A percentile compares a stretch with the other conserved stretches of the same genome.
phyloP scores from a whole-genome alignment of 2,888 invertebrate genomes.

The Brachynemurus nebulosus region DNA sequence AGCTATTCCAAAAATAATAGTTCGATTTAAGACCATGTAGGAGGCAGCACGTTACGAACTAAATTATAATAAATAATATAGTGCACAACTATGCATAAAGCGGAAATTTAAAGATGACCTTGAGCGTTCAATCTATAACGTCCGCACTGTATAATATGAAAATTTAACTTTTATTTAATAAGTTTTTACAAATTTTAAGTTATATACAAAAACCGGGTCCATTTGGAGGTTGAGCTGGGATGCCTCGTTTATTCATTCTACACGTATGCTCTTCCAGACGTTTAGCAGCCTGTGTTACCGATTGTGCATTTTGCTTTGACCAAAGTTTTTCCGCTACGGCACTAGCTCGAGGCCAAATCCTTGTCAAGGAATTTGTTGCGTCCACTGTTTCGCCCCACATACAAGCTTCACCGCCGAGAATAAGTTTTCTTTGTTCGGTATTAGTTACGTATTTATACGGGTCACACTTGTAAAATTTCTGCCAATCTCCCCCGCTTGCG shows the following conservation, averaged over 20 bases:
- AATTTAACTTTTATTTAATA: no score
- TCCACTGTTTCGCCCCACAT: conserved; percentile 89
- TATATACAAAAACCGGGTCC: conserved; percentile 50
- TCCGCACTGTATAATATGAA: no score
- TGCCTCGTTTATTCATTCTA: conserved; percentile 52
- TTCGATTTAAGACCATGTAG: no score
- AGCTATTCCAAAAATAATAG: no score
- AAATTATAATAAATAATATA: no score
- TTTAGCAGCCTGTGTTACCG: conserved; percentile 33
- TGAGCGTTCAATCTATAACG: no score
- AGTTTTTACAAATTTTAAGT: no score
- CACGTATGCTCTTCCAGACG: conserved; percentile 61
- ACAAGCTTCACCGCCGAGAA: conserved; percentile 83
- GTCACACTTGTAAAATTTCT: conserved; percentile 52
- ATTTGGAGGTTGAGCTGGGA: conserved; percentile 51
- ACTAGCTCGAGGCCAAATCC: conserved; percentile 75
- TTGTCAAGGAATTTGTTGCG: conserved; percentile 39
- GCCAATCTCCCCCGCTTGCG: conserved; percentile 52
- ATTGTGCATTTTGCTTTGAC: conserved; percentile 36
- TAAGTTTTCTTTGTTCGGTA: conserved; percentile 40
- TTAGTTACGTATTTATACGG: conserved; percentile 39
- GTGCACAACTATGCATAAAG: no score
- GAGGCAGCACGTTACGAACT: no score
- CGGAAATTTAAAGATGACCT: no score
- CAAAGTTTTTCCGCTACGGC: conserved; percentile 80